Conservation (phyloP, 2,113 vertebrate species). For the Motacilla tschutschensis region DNA sequence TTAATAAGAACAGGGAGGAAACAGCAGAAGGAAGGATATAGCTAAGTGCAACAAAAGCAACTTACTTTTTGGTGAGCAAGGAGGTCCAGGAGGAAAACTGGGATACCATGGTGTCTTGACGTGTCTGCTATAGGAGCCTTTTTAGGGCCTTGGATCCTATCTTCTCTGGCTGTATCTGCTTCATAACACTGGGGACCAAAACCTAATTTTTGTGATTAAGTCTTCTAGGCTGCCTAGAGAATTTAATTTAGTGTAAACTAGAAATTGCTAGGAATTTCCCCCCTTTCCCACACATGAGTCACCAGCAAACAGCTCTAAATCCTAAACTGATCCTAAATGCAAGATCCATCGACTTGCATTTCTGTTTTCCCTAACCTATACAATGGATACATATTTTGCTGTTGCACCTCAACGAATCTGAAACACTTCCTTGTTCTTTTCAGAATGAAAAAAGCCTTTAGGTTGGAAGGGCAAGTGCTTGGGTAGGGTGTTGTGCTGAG, state of each 20-base stretch:
- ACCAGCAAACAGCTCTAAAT: neutral
- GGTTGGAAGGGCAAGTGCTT: neutral
- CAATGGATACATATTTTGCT: neutral
- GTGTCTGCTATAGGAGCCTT: neutral
- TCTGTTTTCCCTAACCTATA: neutral
- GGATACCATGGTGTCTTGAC: neutral
- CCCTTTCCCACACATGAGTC: fast-evolving
- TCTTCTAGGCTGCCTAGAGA: neutral
- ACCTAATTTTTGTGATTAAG: neutral
- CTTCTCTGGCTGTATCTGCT: neutral
- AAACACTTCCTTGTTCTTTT: neutral
- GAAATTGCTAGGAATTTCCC: neutral
- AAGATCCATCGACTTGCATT: neutral
- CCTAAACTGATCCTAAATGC: neutral
- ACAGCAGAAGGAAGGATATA: neutral
- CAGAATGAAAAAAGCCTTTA: neutral
- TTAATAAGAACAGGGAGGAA: neutral
- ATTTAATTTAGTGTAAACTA: neutral
- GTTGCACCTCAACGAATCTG: neutral
- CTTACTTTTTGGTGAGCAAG: neutral
- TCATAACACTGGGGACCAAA: neutral
- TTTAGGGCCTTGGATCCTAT: neutral
- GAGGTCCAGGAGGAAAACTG: neutral
- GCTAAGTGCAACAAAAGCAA: neutral
- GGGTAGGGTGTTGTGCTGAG: neutral